Percentiles rank a stretch among this genome's conserved stretches.
Evolutionary conservation across 2,888 invertebrate species (phyloP).

Genomic region (Dendrolimus pini): DNA sequence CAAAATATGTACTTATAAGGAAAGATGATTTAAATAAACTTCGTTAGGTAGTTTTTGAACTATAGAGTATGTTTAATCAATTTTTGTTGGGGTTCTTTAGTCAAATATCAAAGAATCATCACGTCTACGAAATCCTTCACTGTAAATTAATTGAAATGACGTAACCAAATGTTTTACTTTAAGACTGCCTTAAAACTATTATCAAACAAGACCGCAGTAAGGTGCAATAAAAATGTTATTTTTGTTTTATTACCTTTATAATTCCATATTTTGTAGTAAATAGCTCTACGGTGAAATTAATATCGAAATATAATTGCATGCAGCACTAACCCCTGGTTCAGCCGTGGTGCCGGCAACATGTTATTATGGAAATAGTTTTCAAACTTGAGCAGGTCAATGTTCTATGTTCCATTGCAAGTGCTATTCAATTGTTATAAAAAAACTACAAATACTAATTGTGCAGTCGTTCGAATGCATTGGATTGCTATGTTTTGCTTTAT

Average conservation of each 20-base stretch:
- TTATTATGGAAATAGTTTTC: constrained; percentile 61
- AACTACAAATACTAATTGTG: constrained; percentile 25
- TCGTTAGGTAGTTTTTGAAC: no score
- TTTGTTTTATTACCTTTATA: constrained; percentile 13
- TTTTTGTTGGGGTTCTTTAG: no score
- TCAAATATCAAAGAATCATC: no score
- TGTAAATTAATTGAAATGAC: no score
- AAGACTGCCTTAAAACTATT: no score
- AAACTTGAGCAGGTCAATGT: constrained; percentile 45
- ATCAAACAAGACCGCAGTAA: no score
- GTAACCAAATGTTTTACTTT: no score
- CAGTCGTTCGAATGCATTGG: constrained; percentile 5
- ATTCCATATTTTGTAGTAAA: constrained; percentile 24
- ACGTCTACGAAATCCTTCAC: no score
- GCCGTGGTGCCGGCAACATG: constrained; percentile 31
- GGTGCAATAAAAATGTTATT: constrained; percentile 6
- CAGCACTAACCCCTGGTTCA: constrained; percentile 25
- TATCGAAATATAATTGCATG: constrained; percentile 60
- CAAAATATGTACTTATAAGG: no score
- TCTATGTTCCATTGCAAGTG: constrained; percentile 49
- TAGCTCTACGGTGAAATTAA: constrained; percentile 39
- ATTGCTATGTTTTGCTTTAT: constrained; percentile 1
- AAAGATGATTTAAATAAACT: no score
- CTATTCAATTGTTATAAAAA: constrained; percentile 36
- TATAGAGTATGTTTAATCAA: no score